phyloP scores from a whole-genome alignment of 2,797 vertebrate species.

The Sebastes iracundus region DNA sequence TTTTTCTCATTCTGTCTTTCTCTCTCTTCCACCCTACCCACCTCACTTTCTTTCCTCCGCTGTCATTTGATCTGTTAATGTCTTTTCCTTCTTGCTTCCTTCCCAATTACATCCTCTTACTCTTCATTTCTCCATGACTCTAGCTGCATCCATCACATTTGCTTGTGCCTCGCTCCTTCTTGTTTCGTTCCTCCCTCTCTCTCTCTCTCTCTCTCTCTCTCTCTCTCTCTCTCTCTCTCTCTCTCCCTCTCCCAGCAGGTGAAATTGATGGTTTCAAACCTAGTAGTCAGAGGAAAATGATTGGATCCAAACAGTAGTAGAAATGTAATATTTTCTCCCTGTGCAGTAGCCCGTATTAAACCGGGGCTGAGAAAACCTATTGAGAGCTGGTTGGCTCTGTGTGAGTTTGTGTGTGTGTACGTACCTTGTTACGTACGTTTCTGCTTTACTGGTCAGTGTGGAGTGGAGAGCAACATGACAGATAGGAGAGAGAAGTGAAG shows the following conservation, averaged over 20 bases:
- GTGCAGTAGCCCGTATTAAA: slow-evolving; percentile 57
- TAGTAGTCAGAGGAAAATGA: slow-evolving; percentile 65
- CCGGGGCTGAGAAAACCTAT: slow-evolving; percentile 19
- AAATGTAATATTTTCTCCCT: slow-evolving; percentile 69
- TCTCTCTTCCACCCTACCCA: neutral
- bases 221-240: neutral
- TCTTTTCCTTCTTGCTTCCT: slow-evolving; percentile 32
- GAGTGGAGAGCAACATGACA: slow-evolving; percentile 19
- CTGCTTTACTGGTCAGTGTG: slow-evolving; percentile 14
- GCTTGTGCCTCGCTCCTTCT: neutral
- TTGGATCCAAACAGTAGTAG: slow-evolving; percentile 61
- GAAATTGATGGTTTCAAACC: slow-evolving; percentile 71
- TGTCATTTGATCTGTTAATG: slow-evolving; percentile 35
- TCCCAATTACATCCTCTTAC: slow-evolving; percentile 36
- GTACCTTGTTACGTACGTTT: neutral
- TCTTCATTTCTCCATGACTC: slow-evolving; percentile 36
- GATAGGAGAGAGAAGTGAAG: slow-evolving; percentile 3
- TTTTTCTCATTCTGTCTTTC: neutral
- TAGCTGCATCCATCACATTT: slow-evolving; percentile 38
- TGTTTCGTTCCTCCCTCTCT: neutral
- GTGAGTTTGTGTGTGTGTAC: slow-evolving; percentile 2
- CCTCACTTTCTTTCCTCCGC: slow-evolving; percentile 1
- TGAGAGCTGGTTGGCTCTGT: slow-evolving; percentile 17
- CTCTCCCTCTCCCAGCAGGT: slow-evolving; percentile 27
- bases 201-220: neutral